phyloP scores from a whole-genome alignment of 2,797 vertebrate genomes.

The Choloepus didactylus region DNA sequence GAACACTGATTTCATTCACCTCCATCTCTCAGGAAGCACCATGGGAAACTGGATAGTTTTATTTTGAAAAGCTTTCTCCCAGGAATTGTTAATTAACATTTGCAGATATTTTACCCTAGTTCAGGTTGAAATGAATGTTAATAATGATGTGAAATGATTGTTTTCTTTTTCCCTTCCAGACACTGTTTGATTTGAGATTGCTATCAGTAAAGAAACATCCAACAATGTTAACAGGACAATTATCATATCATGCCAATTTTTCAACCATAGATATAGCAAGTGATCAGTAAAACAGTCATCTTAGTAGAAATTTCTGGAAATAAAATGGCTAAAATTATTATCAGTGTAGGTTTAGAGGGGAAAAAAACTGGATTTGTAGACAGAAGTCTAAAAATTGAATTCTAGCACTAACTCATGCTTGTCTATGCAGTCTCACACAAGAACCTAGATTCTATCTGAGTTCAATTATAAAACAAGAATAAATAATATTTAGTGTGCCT shows the following conservation, averaged over 20 bases:
- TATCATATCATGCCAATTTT: background rate
- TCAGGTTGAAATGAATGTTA: constrained; percentile 23
- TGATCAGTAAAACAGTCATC: background rate
- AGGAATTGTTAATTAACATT: constrained; percentile 80
- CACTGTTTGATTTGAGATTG: background rate
- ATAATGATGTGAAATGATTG: background rate
- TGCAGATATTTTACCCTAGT: constrained; percentile 60
- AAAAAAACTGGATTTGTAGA: background rate
- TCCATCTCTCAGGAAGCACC: constrained; percentile 50
- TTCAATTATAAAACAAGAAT: constrained; percentile 15
- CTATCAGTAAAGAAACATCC: background rate
- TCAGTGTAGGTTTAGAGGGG: background rate
- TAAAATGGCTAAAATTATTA: background rate
- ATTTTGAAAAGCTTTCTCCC: constrained; percentile 72
- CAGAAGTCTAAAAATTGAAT: background rate
- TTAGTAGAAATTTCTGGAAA: background rate
- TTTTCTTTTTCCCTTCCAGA: constrained; percentile 17
- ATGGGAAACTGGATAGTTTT: constrained; percentile 38
- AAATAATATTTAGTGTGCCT: background rate
- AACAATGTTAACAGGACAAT: constrained; percentile 43
- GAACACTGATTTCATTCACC: constrained; percentile 57
- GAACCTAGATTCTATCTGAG: background rate
- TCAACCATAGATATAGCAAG: background rate
- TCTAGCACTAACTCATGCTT: background rate
- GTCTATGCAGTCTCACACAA: background rate